A percentile compares a stretch with the other conserved stretches of the same genome.
These are phyloP conservation scores for Pachypanchax playfairii DNA, from an alignment of 2,113 vertebrate species.

Conservation along the genomic window DNA sequence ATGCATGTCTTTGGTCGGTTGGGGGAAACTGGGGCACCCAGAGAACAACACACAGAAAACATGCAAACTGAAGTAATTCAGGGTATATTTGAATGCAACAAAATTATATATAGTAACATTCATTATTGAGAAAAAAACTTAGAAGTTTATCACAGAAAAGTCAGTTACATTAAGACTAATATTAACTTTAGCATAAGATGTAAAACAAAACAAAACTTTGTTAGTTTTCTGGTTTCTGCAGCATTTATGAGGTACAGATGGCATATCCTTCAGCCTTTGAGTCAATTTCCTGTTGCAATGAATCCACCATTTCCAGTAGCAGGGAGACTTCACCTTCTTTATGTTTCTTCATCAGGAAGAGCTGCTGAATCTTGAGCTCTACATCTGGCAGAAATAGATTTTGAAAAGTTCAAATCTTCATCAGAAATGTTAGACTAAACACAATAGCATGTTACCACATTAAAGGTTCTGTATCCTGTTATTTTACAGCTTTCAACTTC, in stretches of 20 bases:
- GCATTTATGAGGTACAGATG: conserved; percentile 56
- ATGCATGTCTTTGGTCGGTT: too few relatives aligned
- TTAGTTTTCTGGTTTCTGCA: not conserved
- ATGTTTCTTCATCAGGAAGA: conserved; percentile 75
- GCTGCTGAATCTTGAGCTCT: conserved; percentile 81
- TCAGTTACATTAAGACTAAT: too few relatives aligned
- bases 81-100: too few relatives aligned
- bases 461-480: too few relatives aligned
- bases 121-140: too few relatives aligned
- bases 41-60: too few relatives aligned
- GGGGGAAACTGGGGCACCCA: too few relatives aligned
- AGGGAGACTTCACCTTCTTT: conserved; percentile 78
- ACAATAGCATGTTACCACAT: too few relatives aligned
- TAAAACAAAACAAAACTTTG: not conserved
- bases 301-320: conserved; percentile 73
- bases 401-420: not conserved
- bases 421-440: not conserved
- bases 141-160: too few relatives aligned
- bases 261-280: conserved; percentile 71
- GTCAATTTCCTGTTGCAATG: conserved; percentile 78
- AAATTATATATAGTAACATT: too few relatives aligned
- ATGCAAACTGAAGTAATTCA: too few relatives aligned
- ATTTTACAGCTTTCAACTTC: too few relatives aligned
- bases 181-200: not conserved
- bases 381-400: conserved; percentile 74